Percentiles rank a stretch among this genome's conserved stretches.
These are phyloP conservation scores for Drosophila sproati DNA, from an alignment of 1,140 invertebrate species.

Conservation along the genomic window DNA sequence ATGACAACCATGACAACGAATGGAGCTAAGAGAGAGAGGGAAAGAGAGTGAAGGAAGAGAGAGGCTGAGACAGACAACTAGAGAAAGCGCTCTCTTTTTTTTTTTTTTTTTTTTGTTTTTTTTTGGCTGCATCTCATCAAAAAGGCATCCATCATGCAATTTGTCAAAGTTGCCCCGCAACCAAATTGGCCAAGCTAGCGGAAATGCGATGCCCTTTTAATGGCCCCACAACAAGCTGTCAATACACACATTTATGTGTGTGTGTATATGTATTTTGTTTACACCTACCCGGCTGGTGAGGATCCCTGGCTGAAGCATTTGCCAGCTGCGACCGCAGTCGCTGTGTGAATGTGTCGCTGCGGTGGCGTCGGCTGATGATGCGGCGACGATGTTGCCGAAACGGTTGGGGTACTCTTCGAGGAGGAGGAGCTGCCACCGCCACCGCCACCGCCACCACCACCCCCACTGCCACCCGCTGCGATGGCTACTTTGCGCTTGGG, in stretches of 20 bases:
- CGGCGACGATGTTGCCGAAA: constrained; percentile 74
- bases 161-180: constrained; percentile 28
- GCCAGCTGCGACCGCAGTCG: constrained; percentile 28
- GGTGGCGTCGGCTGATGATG: constrained; percentile 76
- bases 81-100: constrained; percentile 3
- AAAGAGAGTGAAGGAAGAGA: background rate
- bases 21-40: constrained; percentile 18
- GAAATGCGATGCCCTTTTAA: constrained; percentile 43
- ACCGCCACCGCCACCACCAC: constrained; percentile 4
- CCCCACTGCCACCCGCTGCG: constrained; percentile 5
- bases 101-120: background rate
- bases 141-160: constrained; percentile 66
- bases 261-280: constrained; percentile 10
- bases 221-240: constrained; percentile 8
- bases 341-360: constrained; percentile 66
- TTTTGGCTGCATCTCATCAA: constrained; percentile 56
- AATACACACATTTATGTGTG: background rate
- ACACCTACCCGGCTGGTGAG: constrained; percentile 77
- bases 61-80: background rate
- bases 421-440: constrained; percentile 63
- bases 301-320: constrained; percentile 79
- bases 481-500: constrained; percentile 65
- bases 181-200: constrained; percentile 42
- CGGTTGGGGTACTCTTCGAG: constrained; percentile 65
- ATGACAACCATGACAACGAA: constrained; percentile 56